Conservation (phyloP, 2,888 invertebrate species). For the Tipula vernalis region DNA sequence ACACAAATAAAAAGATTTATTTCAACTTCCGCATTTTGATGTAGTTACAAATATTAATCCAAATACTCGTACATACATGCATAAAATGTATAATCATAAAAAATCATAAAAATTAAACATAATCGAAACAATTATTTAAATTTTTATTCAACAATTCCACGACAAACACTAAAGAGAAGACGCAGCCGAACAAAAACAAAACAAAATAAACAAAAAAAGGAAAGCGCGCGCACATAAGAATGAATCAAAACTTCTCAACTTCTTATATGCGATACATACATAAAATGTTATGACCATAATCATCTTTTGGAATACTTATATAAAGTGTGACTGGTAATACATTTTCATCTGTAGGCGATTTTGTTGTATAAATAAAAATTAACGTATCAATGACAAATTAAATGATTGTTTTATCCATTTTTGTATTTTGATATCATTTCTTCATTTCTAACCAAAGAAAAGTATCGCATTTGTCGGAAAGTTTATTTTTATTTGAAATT, state of each 20-base stretch:
- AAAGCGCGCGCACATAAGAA: neutral
- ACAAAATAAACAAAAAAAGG: neutral
- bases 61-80: no score
- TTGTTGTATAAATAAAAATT: neutral
- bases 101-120: neutral
- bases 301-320: neutral
- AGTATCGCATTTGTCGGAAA: neutral
- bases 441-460: neutral
- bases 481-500: neutral
- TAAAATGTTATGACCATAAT: neutral
- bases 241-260: neutral
- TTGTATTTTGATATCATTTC: neutral
- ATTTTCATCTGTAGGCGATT: neutral
- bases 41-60: neutral
- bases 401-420: neutral
- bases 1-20: neutral
- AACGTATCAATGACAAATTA: conserved; percentile 4
- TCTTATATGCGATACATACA: neutral
- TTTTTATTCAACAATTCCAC: neutral
- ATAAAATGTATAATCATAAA: neutral
- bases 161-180: neutral
- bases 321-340: neutral
- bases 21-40: neutral
- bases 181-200: no score
- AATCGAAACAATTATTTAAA: conserved; percentile 4